phyloP scores from a whole-genome alignment of 2,888 invertebrate genomes.

The Erebia aethiops region DNA sequence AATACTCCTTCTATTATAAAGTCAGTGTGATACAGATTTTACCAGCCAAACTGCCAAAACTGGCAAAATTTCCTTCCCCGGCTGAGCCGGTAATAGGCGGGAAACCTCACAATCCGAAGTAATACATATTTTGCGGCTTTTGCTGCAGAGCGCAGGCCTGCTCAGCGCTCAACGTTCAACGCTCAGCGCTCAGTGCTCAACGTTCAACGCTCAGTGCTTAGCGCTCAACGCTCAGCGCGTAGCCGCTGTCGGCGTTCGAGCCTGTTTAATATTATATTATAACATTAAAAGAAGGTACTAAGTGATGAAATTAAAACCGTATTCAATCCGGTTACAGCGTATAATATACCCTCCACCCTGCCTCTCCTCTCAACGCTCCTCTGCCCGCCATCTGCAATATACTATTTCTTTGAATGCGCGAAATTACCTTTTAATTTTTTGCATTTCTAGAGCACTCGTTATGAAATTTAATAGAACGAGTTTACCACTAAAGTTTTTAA shows the following conservation, averaged over 20 bases:
- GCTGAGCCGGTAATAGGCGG: too few species aligned
- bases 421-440: slow-evolving; percentile 5
- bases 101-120: too few species aligned
- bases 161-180: neutral
- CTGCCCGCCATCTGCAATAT: neutral
- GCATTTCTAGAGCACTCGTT: neutral
- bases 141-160: neutral
- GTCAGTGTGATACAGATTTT: too few species aligned
- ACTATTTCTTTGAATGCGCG: slow-evolving; percentile 9
- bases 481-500: neutral
- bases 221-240: too few species aligned
- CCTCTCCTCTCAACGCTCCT: neutral
- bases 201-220: too few species aligned
- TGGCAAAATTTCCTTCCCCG: too few species aligned
- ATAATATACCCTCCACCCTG: neutral
- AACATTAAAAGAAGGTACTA: neutral
- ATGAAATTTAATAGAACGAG: slow-evolving; percentile 6
- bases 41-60: too few species aligned
- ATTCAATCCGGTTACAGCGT: neutral
- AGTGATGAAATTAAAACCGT: slow-evolving; percentile 1
- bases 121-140: too few species aligned
- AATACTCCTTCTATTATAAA: too few species aligned
- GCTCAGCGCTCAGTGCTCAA: neutral
- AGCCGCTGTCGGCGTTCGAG: neutral
- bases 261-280: neutral